A percentile compares a stretch with the other conserved stretches of the same genome.
Conservation (phyloP, 2,113 vertebrate species). For the Terrapene triunguis region DNA sequence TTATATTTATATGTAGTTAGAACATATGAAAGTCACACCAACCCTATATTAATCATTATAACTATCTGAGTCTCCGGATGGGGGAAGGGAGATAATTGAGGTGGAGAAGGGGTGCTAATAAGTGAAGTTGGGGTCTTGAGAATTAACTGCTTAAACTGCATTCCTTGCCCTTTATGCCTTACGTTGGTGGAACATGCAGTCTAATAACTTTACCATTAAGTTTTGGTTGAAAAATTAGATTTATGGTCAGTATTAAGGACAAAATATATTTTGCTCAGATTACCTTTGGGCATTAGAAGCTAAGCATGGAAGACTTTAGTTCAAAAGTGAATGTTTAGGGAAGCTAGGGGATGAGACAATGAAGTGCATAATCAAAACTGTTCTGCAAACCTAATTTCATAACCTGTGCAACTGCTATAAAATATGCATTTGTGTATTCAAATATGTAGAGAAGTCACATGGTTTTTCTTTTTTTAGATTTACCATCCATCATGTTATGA, state of each 20-base stretch:
- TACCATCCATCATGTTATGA: constrained; percentile 98
- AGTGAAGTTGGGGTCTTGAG: background rate
- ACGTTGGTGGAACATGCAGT: background rate
- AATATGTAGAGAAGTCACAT: background rate
- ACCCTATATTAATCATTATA: background rate
- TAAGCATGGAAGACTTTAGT: background rate
- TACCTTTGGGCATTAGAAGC: background rate
- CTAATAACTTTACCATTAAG: background rate
- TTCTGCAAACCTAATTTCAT: background rate
- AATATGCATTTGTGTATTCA: background rate
- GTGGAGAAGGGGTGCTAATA: background rate
- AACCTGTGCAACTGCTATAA: background rate
- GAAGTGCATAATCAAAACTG: background rate
- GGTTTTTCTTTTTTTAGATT: constrained; percentile 82
- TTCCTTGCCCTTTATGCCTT: background rate
- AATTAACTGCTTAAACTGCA: background rate
- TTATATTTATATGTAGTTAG: too few relatives aligned
- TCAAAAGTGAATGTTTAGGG: background rate
- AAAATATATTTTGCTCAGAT: background rate
- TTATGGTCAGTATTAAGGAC: background rate
- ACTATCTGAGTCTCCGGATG: background rate
- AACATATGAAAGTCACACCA: background rate
- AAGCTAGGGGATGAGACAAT: background rate
- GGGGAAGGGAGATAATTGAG: background rate
- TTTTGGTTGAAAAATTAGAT: background rate